phyloP scores from a whole-genome alignment of 2,113 vertebrate species.

The Aythya baeri region DNA sequence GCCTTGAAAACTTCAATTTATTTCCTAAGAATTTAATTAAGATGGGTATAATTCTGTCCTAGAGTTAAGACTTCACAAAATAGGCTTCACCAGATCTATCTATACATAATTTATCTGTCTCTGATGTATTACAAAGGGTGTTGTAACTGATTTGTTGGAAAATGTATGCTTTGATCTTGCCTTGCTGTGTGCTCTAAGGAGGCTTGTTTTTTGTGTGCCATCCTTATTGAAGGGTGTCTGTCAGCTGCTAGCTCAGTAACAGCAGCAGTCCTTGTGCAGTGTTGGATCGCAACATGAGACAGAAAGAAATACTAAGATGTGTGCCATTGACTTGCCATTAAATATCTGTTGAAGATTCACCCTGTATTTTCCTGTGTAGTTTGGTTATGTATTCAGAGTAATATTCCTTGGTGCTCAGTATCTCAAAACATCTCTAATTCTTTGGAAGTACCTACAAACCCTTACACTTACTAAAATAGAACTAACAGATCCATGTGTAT shows the following conservation, averaged over 20 bases:
- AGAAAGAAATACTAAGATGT: neutral
- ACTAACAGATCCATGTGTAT: neutral
- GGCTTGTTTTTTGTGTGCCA: accelerated
- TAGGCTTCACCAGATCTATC: neutral
- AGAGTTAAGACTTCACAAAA: neutral
- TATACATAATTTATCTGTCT: neutral
- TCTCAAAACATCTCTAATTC: neutral
- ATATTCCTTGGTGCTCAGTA: neutral
- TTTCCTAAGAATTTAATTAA: neutral
- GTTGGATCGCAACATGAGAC: no score
- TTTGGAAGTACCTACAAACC: neutral
- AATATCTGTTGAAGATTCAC: neutral
- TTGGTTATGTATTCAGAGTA: neutral
- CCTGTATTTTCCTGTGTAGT: neutral
- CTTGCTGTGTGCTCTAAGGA: neutral
- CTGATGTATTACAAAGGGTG: neutral
- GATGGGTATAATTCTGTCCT: neutral
- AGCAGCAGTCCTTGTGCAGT: neutral
- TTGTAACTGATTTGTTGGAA: neutral
- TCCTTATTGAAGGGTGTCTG: neutral
- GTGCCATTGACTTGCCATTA: neutral
- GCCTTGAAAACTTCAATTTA: neutral
- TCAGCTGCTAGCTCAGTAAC: neutral
- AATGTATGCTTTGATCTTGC: neutral
- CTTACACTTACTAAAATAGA: neutral